A percentile compares a stretch with the other conserved stretches of the same genome.
Evolutionary conservation across 1,140 invertebrate species (phyloP).

Genomic region (Apolygus lucorum): DNA sequence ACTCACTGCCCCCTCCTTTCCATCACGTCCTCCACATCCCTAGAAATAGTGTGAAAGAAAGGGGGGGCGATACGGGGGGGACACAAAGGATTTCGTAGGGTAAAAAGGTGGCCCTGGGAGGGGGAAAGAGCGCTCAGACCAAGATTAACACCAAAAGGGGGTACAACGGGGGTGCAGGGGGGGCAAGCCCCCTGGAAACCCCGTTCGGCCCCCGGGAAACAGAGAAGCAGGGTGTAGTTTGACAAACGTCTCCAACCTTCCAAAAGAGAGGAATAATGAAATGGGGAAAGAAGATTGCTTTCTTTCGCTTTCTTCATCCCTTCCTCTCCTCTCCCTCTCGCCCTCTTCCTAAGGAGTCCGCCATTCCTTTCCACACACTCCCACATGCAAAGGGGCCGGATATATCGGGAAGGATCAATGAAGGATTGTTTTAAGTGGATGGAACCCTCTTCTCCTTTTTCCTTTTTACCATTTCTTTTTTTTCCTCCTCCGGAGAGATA

Average conservation of each 20-base stretch:
- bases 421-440: constrained; percentile 16
- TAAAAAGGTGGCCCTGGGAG: background rate
- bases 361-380: background rate
- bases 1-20: too few species aligned
- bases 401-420: constrained; percentile 14
- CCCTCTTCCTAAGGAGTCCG: background rate
- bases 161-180: background rate
- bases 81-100: background rate
- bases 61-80: too few species aligned
- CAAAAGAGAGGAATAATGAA: constrained; percentile 12
- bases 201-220: too few species aligned
- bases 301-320: background rate
- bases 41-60: too few species aligned
- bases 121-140: background rate
- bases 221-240: constrained; percentile 14
- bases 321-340: background rate
- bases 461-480: background rate
- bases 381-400: constrained; percentile 6
- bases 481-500: background rate
- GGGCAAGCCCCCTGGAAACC: background rate
- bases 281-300: constrained; percentile 16
- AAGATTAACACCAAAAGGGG: constrained; percentile 4
- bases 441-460: constrained; percentile 8
- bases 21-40: too few species aligned
- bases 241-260: constrained; percentile 13